Percentiles rank a stretch among this genome's conserved stretches.
Conservation (phyloP, 2,797 vertebrate genomes). For the Myripristis murdjan region DNA sequence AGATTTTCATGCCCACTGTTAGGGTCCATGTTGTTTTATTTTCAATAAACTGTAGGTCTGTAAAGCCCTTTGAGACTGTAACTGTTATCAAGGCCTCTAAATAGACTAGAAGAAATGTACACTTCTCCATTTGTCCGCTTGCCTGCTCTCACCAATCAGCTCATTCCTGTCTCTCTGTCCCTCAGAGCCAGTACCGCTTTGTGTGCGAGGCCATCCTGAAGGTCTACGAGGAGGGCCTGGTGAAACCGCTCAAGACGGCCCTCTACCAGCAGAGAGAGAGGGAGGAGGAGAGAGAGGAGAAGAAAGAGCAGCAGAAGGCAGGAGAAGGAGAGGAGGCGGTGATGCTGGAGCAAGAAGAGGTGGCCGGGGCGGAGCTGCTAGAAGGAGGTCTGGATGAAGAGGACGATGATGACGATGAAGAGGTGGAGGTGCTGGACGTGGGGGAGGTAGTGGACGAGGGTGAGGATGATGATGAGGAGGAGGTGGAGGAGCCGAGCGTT, state of each 20-base stretch:
- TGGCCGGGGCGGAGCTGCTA: constrained; percentile 58
- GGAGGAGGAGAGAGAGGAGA: constrained; percentile 47
- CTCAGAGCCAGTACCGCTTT: constrained; percentile 98
- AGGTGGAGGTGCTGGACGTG: constrained; percentile 81
- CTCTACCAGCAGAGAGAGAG: constrained; percentile 87
- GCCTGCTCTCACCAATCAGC: not conserved
- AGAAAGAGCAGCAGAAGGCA: constrained; percentile 68
- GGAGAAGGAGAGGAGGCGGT: constrained; percentile 65
- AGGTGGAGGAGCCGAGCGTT: constrained; percentile 75
- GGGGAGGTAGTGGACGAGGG: constrained; percentile 76
- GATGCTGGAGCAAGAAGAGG: constrained; percentile 53
- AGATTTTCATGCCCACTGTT: too few relatives aligned
- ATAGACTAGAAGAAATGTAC: too few relatives aligned
- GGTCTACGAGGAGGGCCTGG: constrained; percentile 95
- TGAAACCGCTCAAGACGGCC: constrained; percentile 88
- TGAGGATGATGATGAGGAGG: constrained; percentile 66
- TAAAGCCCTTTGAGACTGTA: too few relatives aligned
- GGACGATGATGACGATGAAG: constrained; percentile 76
- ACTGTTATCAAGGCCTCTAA: too few relatives aligned
- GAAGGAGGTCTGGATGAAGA: constrained; percentile 75
- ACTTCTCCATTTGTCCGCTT: not conserved
- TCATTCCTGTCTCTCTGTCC: constrained; percentile 20
- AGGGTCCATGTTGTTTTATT: too few relatives aligned
- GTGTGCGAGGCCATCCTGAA: constrained; percentile 99
- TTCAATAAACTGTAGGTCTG: too few relatives aligned